Percentiles rank a stretch among this genome's conserved stretches.
These are phyloP conservation scores for Armadillidium nasatum DNA, from an alignment of 1,140 invertebrate species.

Conservation along the genomic window DNA sequence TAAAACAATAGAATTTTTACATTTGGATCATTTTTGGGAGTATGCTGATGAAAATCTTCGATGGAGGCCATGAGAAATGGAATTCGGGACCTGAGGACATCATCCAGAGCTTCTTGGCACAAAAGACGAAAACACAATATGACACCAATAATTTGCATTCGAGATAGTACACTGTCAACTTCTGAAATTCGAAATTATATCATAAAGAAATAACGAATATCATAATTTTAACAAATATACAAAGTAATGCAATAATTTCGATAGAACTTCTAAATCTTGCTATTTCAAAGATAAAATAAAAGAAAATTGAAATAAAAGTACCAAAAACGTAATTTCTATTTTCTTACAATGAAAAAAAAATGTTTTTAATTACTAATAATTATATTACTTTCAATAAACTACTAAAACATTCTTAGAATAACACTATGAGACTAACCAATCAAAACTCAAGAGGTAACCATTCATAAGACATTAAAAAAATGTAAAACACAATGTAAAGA, in stretches of 20 bases:
- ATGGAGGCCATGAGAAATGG: conserved; percentile 95
- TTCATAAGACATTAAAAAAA: too few relatives aligned
- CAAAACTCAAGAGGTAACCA: too few relatives aligned
- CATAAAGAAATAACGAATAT: too few relatives aligned
- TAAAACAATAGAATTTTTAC: not conserved
- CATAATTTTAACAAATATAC: too few relatives aligned
- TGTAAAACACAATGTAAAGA: too few relatives aligned
- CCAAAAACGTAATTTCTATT: too few relatives aligned
- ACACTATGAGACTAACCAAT: not conserved
- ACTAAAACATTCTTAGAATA: not conserved
- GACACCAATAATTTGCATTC: conserved; percentile 95
- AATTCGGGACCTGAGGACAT: conserved; percentile 87
- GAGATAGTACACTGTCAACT: conserved; percentile 46
- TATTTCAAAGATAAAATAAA: too few relatives aligned
- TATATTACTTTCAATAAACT: not conserved
- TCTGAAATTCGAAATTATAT: conserved; percentile 23
- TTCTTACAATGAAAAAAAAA: not conserved
- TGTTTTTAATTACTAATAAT: not conserved
- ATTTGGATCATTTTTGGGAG: conserved; percentile 62
- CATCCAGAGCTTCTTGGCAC: conserved; percentile 84
- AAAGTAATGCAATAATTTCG: too few relatives aligned
- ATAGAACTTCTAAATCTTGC: too few relatives aligned
- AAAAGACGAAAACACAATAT: conserved; percentile 92
- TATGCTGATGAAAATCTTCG: conserved; percentile 85
- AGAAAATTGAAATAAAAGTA: too few relatives aligned